Percentiles rank a stretch among this genome's conserved stretches.
Conservation (phyloP, 92 coral and sea anemone genomes). For the Diadumene lineata region DNA sequence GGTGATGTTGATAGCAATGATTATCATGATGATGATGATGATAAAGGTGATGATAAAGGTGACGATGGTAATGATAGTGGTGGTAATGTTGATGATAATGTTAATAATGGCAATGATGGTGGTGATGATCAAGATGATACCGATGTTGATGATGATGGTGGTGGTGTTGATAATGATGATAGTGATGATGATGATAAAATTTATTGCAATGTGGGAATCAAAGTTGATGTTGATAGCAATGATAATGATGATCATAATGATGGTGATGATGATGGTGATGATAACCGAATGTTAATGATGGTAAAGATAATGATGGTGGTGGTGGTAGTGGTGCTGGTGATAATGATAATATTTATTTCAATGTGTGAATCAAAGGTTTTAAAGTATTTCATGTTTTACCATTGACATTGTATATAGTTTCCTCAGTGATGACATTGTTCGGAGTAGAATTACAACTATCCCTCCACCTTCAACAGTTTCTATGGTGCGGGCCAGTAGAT, state of each 20-base stretch:
- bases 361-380: too few relatives aligned
- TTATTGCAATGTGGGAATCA: not conserved
- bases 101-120: not conserved
- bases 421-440: constrained; percentile 86
- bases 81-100: not conserved
- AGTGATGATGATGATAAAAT: not conserved
- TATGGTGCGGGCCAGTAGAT: constrained; percentile 93
- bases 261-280: not conserved
- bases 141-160: not conserved
- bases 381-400: constrained; percentile 50
- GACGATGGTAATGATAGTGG: not conserved
- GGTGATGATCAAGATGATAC: not conserved
- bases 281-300: not conserved
- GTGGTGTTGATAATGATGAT: not conserved
- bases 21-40: not conserved
- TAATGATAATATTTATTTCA: not conserved
- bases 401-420: constrained; percentile 90
- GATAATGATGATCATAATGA: not conserved
- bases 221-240: not conserved
- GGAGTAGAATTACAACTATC: constrained; percentile 72
- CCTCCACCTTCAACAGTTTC: constrained; percentile 99
- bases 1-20: not conserved
- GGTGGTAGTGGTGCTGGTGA: not conserved
- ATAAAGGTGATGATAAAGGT: not conserved
- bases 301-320: not conserved